Conservation (phyloP, 2,797 vertebrate species). For the Anguilla marmorata region DNA sequence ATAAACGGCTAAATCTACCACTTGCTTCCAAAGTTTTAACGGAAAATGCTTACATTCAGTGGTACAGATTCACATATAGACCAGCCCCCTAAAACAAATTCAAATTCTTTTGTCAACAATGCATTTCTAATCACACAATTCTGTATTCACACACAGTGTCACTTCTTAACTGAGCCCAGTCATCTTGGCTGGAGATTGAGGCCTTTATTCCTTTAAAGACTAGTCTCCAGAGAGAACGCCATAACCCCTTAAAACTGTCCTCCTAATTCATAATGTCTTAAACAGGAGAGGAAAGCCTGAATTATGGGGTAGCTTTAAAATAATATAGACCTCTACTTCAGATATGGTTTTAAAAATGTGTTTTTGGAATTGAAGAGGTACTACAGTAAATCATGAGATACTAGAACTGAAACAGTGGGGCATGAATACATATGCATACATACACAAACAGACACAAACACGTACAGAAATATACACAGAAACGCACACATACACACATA, state of each 20-base stretch:
- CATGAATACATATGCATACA: background rate
- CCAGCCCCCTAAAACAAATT: background rate
- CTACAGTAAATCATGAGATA: background rate
- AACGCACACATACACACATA: too few species aligned
- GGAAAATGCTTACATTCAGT: background rate
- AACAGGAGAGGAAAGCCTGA: background rate
- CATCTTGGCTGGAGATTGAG: background rate
- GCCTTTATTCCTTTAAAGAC: background rate
- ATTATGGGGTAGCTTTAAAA: constrained; percentile 25
- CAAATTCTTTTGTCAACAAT: background rate
- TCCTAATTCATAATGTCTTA: background rate
- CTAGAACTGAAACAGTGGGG: background rate
- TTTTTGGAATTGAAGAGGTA: constrained; percentile 8
- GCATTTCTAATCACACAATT: background rate
- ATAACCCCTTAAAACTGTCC: background rate
- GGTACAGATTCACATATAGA: background rate
- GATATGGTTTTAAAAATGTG: constrained; percentile 11
- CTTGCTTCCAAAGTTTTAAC: background rate
- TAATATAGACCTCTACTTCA: constrained; percentile 1
- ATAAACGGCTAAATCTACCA: too few species aligned
- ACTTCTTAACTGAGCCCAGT: background rate
- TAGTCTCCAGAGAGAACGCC: background rate
- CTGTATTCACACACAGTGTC: background rate
- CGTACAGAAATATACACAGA: too few species aligned
- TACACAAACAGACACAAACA: too few species aligned